Evolutionary conservation across 2,888 invertebrate species (phyloP).

Genomic region (Ligdia adustata): DNA sequence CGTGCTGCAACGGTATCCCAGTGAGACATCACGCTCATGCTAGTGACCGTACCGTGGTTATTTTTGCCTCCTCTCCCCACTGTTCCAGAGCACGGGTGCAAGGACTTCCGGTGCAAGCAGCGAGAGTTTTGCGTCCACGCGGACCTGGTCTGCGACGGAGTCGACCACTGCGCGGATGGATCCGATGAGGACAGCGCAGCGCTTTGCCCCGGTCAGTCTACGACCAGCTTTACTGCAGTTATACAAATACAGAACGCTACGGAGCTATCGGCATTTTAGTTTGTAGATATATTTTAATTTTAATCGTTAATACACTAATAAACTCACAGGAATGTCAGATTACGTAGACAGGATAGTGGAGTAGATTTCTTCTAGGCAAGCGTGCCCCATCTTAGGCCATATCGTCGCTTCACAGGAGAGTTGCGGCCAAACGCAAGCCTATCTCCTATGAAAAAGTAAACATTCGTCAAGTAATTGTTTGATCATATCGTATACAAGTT

Average conservation of each 20-base stretch:
- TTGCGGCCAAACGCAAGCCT: too few relatives aligned
- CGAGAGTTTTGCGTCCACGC: constrained; percentile 96
- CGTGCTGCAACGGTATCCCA: too few relatives aligned
- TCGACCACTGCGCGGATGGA: constrained; percentile 97
- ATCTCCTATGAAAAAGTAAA: too few relatives aligned
- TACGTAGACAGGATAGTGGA: too few relatives aligned
- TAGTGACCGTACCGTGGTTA: constrained; percentile 36
- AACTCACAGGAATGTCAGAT: too few relatives aligned
- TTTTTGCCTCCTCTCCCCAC: constrained; percentile 44
- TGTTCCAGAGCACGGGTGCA: constrained; percentile 92
- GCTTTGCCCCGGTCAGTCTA: constrained; percentile 90
- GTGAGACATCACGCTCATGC: background rate
- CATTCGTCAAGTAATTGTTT: too few relatives aligned
- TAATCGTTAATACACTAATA: too few relatives aligned
- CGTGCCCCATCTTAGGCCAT: too few relatives aligned
- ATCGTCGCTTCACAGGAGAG: too few relatives aligned
- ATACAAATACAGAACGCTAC: background rate
- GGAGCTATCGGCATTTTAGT: background rate
- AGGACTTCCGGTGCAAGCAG: constrained; percentile 93
- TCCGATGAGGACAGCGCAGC: constrained; percentile 95
- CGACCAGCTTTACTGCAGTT: background rate
- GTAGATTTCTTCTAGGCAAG: too few relatives aligned
- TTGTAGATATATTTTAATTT: too few relatives aligned
- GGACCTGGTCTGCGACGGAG: constrained; percentile 95
- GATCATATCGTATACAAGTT: too few relatives aligned